Base-by-base conservation (phyloP, 2,888 invertebrate species). In the Platycheirus albimanus region DNA sequence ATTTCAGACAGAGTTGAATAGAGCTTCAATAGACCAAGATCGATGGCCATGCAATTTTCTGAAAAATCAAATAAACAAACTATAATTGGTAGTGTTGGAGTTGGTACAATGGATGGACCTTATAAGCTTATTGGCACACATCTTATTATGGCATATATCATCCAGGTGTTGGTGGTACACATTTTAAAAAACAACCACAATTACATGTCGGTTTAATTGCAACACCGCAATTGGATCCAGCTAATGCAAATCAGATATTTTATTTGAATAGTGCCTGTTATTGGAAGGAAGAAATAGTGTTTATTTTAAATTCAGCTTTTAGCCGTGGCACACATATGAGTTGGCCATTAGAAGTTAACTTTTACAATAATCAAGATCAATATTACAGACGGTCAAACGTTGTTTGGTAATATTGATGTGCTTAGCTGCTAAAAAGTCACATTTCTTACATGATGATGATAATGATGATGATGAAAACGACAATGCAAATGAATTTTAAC, bases 151-250 rank as follows among this genome's bases (percentile, higher is more conserved):
- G 47, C 3, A 10, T 17, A 17, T 1, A 0, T 2, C 17, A 17
- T 19, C 17, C 15, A 19, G 15, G 15, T 4, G 24, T n/a, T 11
- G 8, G 20, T 24, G 6, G 43, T 3, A 1, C 2, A 1, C 6
- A 2, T 43, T n/a, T 4, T 1, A 4, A 36, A 6, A 45, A 20
- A 28, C 61, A 63, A 63, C 63, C 63, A 3, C 63, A 63, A 41
- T 63, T 20, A 43, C 63, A 63, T 45, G 30, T 63, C 19, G 63
- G 63, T n/a, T n/a, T 63, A 15, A 30, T 63, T 45, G 63, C 63
- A 13, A 63, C 63, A 24, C 63, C 63, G 6, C 63, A 63, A 43
- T 45, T 63, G 45, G 45, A 63, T 28, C 63, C 45, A 17, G 30
- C 63, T 20, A n/a, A 17, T 3, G 6, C n/a, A 20, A 4, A 17